Evolutionary conservation across 2,113 vertebrate genomes (phyloP), one percentile per base, ranked within the genome.

Genomic region (Nothoprocta pentlandii): DNA sequence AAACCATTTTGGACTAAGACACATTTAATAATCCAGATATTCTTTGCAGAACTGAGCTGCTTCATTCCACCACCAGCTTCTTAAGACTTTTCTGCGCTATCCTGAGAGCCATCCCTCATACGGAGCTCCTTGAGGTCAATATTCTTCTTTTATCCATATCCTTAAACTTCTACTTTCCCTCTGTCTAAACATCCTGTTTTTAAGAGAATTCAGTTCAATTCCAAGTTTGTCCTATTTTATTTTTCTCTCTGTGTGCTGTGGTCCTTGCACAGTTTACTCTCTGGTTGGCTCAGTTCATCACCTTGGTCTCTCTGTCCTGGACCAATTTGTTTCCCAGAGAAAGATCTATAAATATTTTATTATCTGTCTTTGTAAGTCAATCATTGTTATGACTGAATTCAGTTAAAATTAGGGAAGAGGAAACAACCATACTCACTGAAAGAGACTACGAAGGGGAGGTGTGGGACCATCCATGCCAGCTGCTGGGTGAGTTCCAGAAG

Each of bases 361-460:
- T 36, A 41, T 54, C 41, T 2, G 1, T 58, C 64, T 87, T 51
- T 16, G 3, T 83, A 76, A 77, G 36, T 70, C 71, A 34, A 49
- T 15, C 63, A 68, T 63, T 67, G 49, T 54, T 82, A 77, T 69
- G 87, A 51, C 68, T 77, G 59, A 93, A 88, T 78, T 67, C n/a
- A 59, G 59, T 63, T 58, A 53, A 54, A 80, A 36, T 53, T 26
- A 17, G 30, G 69, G 63, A 47, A 25, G 22, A 73, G 9, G 4
- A 62, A 41, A 10, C 9, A 87, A 77, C 13, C 8, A 2, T 22
- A 23, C 34, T 76, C 6, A 1, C 44, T 58, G 84, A 44, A 73
- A 14, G 16, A 70, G 54, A 5, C 9, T 44, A 10, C 0, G 1
- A 42, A 63, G 63, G 28, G n/a, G 89, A n/a, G 87, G 56, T 0